Percentiles rank a stretch among this genome's conserved stretches.
Evolutionary conservation across 2,113 vertebrate genomes (phyloP).

Genomic region (Taurulus bubalis): DNA sequence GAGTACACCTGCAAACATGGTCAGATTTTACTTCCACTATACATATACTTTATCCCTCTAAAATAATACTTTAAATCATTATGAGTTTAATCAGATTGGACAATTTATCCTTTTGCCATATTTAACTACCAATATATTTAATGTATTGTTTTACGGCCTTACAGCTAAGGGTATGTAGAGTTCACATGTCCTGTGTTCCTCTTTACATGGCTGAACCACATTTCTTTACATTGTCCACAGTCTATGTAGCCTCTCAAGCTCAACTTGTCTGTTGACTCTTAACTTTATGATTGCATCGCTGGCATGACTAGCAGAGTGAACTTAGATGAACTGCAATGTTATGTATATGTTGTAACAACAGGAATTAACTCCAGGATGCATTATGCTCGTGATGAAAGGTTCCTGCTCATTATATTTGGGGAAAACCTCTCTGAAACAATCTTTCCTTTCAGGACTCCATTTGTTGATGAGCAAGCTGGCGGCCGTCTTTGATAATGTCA

Average conservation of each 20-base stretch:
- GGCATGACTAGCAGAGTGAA: not conserved
- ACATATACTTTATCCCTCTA: not conserved
- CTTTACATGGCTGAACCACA: not conserved
- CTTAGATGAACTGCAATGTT: not conserved
- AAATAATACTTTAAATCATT: not conserved
- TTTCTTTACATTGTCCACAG: not conserved
- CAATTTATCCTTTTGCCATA: not conserved
- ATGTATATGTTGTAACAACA: not conserved
- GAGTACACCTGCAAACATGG: slow-evolving; percentile 92
- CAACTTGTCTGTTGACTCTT: not conserved
- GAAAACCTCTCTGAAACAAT: not conserved
- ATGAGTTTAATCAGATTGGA: not conserved
- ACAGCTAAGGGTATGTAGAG: not conserved
- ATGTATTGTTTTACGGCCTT: not conserved
- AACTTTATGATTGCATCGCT: not conserved
- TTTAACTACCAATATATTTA: not conserved
- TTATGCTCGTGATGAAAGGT: not conserved
- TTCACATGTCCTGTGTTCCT: not conserved
- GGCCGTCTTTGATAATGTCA: slow-evolving; percentile 87
- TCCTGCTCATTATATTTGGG: not conserved
- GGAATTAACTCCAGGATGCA: not conserved
- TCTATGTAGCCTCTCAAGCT: not conserved
- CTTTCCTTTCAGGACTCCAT: slow-evolving; percentile 85
- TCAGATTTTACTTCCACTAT: slow-evolving; percentile 60
- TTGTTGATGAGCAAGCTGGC: slow-evolving; percentile 81